A percentile compares a stretch with the other conserved stretches of the same genome.
Evolutionary conservation across 1,140 invertebrate genomes (phyloP).

Genomic region (Drosophila azteca): DNA sequence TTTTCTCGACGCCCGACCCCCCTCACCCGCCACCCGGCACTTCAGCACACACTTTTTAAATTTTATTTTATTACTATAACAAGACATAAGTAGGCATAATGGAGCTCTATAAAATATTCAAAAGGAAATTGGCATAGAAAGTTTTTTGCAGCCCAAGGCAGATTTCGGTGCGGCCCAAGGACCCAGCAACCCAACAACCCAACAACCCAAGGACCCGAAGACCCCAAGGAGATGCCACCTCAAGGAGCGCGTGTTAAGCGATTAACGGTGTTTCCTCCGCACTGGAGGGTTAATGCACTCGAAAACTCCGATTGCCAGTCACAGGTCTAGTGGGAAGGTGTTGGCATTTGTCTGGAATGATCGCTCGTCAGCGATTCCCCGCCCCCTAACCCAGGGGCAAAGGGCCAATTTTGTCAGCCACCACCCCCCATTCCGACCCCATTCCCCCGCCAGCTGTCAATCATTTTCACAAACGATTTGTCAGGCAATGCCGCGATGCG

Average conservation of each 20-base stretch:
- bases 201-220: slow-evolving; percentile 14
- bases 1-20: slow-evolving; percentile 26
- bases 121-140: slow-evolving; percentile 80
- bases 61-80: slow-evolving; percentile 83
- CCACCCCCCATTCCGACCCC: neutral
- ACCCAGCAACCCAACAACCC: slow-evolving; percentile 14
- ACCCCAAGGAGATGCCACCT: slow-evolving; percentile 21
- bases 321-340: too few relatives aligned
- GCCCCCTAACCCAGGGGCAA: neutral
- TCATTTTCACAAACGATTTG: slow-evolving; percentile 76
- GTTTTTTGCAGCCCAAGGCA: slow-evolving; percentile 24
- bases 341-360: too few relatives aligned
- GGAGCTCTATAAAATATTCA: slow-evolving; percentile 81
- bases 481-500: slow-evolving; percentile 61
- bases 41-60: slow-evolving; percentile 57
- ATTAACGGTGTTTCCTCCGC: slow-evolving; percentile 56
- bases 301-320: slow-evolving; percentile 31
- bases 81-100: slow-evolving; percentile 83
- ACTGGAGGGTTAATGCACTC: slow-evolving; percentile 71
- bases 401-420: slow-evolving; percentile 34
- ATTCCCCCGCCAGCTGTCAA: slow-evolving; percentile 48
- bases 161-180: slow-evolving; percentile 2
- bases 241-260: slow-evolving; percentile 52
- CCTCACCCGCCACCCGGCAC: neutral
- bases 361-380: neutral